A percentile compares a stretch with the other conserved stretches of the same genome.
Conservation (phyloP, 1,140 invertebrate genomes). For the Drosophila gunungcola region DNA sequence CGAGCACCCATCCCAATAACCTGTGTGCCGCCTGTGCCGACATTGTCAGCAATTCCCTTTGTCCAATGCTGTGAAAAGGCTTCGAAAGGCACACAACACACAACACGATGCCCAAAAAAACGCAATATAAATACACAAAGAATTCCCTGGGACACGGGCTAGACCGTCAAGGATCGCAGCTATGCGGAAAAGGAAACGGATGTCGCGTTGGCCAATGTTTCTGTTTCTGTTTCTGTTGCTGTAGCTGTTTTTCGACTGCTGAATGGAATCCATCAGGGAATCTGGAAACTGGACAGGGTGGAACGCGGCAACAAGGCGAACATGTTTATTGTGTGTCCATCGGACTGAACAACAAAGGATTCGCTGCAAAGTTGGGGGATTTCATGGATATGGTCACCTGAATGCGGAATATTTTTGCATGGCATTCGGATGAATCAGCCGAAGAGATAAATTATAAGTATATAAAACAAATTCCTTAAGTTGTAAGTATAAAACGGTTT, state of each 20-base stretch:
- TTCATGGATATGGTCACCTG: constrained; percentile 19
- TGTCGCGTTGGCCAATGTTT: constrained; percentile 78
- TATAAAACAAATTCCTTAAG: no score
- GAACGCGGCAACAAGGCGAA: constrained; percentile 13
- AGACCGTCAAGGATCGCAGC: constrained; percentile 41
- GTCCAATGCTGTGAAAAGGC: constrained; percentile 75
- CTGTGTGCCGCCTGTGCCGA: constrained; percentile 36
- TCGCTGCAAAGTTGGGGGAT: neutral
- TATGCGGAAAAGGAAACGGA: constrained; percentile 73
- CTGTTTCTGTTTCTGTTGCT: constrained; percentile 8
- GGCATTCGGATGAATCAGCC: constrained; percentile 20
- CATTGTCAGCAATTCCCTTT: constrained; percentile 73
- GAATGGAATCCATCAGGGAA: constrained; percentile 53
- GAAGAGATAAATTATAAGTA: neutral
- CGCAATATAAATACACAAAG: constrained; percentile 46
- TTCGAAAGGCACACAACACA: constrained; percentile 58
- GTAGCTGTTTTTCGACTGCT: constrained; percentile 24
- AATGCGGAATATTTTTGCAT: constrained; percentile 29
- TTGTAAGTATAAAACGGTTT: no score
- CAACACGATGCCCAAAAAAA: constrained; percentile 1
- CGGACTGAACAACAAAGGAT: constrained; percentile 25
- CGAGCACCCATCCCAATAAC: neutral
- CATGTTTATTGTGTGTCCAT: constrained; percentile 44
- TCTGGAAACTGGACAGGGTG: constrained; percentile 3
- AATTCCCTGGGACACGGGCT: constrained; percentile 37